Conservation (phyloP, 2,888 invertebrate genomes). For the Trichogramma evanescens region DNA sequence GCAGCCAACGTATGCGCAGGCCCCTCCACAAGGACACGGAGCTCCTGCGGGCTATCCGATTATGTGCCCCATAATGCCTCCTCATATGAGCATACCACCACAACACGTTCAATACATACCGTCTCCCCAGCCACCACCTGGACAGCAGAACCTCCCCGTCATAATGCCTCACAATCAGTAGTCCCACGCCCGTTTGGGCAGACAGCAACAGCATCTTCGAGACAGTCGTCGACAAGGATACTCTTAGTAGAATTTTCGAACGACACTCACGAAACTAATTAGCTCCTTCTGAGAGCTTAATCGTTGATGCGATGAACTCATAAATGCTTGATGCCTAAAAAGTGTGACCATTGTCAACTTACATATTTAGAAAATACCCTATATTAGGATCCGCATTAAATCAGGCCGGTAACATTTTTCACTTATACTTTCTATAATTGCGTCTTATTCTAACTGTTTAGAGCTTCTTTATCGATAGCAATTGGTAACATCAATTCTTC, state of each 20-base stretch:
- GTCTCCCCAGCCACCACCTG: constrained; percentile 48
- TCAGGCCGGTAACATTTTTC: too few species aligned
- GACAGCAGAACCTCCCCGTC: constrained; percentile 48
- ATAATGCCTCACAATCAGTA: constrained; percentile 50
- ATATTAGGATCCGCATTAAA: too few species aligned
- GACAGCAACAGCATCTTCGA: constrained; percentile 18
- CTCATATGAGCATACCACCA: constrained; percentile 46
- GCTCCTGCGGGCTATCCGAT: constrained; percentile 52
- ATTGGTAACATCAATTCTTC: too few species aligned
- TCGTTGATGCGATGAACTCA: too few species aligned
- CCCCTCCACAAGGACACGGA: constrained; percentile 53
- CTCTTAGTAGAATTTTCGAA: not conserved
- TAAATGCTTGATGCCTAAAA: too few species aligned
- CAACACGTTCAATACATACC: constrained; percentile 53
- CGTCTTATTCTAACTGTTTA: too few species aligned
- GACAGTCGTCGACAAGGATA: constrained; percentile 13
- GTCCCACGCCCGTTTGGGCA: constrained; percentile 28
- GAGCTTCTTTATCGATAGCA: too few species aligned
- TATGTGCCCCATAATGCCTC: constrained; percentile 55
- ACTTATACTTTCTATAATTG: too few species aligned
- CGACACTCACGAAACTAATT: not conserved
- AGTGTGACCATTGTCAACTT: too few species aligned
- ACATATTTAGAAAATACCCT: too few species aligned
- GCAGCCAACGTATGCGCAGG: constrained; percentile 52
- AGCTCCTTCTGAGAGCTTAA: too few species aligned